Evolutionary conservation across 35 echinoderm and acorn worm genomes (phyloP), one percentile per base, ranked within the genome.

Genomic region (Chiridota heheva): DNA sequence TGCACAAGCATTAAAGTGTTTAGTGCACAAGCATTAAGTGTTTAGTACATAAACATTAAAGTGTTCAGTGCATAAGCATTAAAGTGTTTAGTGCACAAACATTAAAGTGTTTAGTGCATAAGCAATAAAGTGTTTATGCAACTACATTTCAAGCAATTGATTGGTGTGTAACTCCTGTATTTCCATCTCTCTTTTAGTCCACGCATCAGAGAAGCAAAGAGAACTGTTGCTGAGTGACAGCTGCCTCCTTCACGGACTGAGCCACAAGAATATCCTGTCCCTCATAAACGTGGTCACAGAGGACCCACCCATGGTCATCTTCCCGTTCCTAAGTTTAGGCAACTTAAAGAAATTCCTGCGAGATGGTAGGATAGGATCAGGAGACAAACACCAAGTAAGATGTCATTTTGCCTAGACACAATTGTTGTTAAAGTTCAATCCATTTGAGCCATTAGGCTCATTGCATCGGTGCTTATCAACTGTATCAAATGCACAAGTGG

Each of bases 191-290:
- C 26, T 62, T 60, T 20, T 55, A 92, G 95, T 91, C 67, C 89
- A 98, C 72, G 84, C 89, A 25, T 98, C 95, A 45, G 95, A 98
- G 44, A 75, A 91, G 26, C 95, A 98, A 67, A 87, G 78, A 67
- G 64, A 88, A 28, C 69, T 98, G n/a, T 42, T 98, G 26, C 8
- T 98, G 42, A 91, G 72, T 17, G 95, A 98, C 56, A 92, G 95
- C 59, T 98, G 89, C 39, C 63, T 88, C 27, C 51, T 98, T 20
- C 84, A 88, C 39, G 95, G 89, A 16, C 61, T 98, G 47, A 91
- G 81, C 30, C 95, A 98, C 58, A 87, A 88, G 44, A 98, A 91
- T 41, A 85, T 98, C 60, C 63, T 92, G 13, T 63, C 89, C 27
- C 64, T 98, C 62, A 51, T 98, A 44, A 56, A 88, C 66, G 95